Conservation (phyloP, 2,888 invertebrate genomes). For the Chrysomela aeneicollis region DNA sequence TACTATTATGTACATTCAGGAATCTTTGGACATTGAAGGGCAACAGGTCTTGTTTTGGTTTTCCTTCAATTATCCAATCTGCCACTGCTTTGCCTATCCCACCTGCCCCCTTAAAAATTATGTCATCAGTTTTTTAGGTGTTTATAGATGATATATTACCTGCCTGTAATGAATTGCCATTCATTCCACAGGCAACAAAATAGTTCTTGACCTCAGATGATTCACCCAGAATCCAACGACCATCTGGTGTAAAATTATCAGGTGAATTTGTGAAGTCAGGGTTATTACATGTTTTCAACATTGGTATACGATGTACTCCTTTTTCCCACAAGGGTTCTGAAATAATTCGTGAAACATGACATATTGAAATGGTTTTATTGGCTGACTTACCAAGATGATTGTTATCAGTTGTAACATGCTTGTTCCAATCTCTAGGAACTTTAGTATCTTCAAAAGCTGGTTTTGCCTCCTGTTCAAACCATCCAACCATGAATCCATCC, state of each 20-base stretch:
- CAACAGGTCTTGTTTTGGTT: conserved; percentile 69
- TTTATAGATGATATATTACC: conserved; percentile 16
- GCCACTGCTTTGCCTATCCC: conserved; percentile 74
- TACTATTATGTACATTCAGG: conserved; percentile 72
- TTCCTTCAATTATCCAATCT: conserved; percentile 73
- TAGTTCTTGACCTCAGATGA: conserved; percentile 74
- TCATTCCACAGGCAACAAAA: conserved; percentile 78
- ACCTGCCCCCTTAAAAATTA: conserved; percentile 65
- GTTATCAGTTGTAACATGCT: conserved; percentile 66
- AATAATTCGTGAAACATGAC: neutral
- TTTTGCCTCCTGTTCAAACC: conserved; percentile 72
- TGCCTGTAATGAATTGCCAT: conserved; percentile 73
- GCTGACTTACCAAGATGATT: conserved; percentile 67
- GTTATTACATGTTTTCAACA: conserved; percentile 63
- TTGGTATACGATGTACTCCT: conserved; percentile 66
- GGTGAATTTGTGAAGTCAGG: conserved; percentile 70
- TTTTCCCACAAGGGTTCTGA: conserved; percentile 65
- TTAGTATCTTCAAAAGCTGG: conserved; percentile 66
- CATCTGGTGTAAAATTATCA: conserved; percentile 77
- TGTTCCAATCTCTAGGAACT: conserved; percentile 64
- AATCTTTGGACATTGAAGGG: conserved; percentile 73
- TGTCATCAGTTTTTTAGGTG: neutral
- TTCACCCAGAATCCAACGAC: conserved; percentile 74
- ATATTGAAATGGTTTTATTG: neutral
- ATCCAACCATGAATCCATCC: conserved; percentile 69